Evolutionary conservation across 2,797 vertebrate species (phyloP).

Genomic region (Takifugu ocellatus): DNA sequence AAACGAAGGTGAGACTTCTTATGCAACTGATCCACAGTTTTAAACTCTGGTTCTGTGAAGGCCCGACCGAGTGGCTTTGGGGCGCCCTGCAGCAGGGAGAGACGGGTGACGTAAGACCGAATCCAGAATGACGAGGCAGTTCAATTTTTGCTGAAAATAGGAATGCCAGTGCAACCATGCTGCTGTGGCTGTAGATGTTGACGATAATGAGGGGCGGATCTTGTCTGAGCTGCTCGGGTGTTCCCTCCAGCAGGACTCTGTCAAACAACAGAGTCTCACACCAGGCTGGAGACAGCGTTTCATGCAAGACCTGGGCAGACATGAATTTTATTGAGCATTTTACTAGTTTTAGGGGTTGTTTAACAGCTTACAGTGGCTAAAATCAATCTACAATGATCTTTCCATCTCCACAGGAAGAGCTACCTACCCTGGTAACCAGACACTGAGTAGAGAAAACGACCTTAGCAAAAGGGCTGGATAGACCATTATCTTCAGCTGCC

Average conservation of each 20-base stretch:
- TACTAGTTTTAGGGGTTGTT: too few relatives aligned
- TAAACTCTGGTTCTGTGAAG: conserved; percentile 83
- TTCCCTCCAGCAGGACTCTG: conserved; percentile 86
- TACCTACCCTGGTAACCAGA: conserved; percentile 81
- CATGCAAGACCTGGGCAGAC: conserved; percentile 75
- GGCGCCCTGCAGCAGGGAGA: conserved; percentile 67
- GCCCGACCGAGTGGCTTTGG: conserved; percentile 82
- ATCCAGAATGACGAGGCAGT: background rate
- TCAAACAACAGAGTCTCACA: conserved; percentile 87
- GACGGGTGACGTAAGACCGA: background rate
- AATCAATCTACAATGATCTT: background rate
- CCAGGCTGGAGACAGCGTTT: conserved; percentile 91
- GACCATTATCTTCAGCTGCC: conserved; percentile 87
- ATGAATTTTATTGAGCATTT: background rate
- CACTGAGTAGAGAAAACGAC: conserved; percentile 90
- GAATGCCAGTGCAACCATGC: conserved; percentile 76
- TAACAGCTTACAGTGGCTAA: too few relatives aligned
- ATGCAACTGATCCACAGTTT: conserved; percentile 82
- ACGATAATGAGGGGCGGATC: conserved; percentile 86
- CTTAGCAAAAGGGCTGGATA: conserved; percentile 87
- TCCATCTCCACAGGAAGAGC: background rate
- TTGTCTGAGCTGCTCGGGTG: conserved; percentile 80
- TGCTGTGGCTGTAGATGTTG: conserved; percentile 84
- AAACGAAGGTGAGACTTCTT: conserved; percentile 81
- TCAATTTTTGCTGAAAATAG: background rate